These are phyloP conservation scores for Eublepharis macularius DNA, from an alignment of 2,113 vertebrate species.

Conservation along the genomic window DNA sequence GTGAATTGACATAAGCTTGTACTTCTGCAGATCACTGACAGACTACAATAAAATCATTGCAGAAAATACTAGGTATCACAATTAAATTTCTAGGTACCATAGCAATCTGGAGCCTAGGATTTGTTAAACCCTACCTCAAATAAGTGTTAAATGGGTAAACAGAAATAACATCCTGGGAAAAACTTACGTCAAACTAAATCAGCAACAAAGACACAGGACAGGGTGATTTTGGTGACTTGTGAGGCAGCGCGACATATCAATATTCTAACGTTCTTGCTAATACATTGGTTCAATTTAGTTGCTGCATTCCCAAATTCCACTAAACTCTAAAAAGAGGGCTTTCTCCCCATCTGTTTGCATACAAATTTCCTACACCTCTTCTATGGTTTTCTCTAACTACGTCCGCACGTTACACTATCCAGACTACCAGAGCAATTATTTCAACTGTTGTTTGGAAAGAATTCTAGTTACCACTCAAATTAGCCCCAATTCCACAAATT, in stretches of 20 bases:
- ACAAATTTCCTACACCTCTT: neutral
- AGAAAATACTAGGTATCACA: no score
- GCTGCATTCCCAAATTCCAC: neutral
- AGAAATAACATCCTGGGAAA: neutral
- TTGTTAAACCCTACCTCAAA: no score
- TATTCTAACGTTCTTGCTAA: neutral
- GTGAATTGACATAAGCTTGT: no score
- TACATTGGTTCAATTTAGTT: neutral
- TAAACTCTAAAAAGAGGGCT: neutral
- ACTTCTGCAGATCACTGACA: no score
- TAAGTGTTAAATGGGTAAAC: neutral
- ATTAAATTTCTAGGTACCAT: no score
- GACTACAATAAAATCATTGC: no score
- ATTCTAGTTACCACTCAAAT: neutral
- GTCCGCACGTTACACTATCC: neutral
- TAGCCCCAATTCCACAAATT: neutral
- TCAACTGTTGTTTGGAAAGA: neutral
- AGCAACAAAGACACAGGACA: conserved; percentile 26
- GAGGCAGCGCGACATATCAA: neutral
- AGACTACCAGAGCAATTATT: neutral
- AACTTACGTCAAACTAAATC: conserved; percentile 31
- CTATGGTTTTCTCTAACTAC: neutral
- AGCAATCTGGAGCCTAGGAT: no score
- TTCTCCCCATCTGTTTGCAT: neutral
- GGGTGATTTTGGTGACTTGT: neutral